Conservation (phyloP, 2,113 vertebrate species). For the Syrrhaptes paradoxus region DNA sequence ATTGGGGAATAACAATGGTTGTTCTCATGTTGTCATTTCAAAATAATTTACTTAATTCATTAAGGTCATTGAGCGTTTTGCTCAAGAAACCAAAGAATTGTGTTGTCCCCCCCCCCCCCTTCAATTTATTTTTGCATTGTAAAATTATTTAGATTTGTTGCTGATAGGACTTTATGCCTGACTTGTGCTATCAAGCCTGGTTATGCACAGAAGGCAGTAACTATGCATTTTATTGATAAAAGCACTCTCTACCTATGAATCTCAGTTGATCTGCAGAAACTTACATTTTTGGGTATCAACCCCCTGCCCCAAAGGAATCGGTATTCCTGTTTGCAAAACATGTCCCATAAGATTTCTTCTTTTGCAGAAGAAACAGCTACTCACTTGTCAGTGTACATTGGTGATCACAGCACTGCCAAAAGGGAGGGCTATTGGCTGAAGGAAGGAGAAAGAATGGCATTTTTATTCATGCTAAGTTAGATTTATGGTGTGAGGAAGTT, state of each 20-base stretch:
- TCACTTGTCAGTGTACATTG: neutral
- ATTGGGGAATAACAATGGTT: neutral
- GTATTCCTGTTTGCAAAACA: neutral
- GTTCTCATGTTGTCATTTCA: neutral
- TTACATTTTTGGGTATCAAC: neutral
- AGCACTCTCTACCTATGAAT: neutral
- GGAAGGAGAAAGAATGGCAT: neutral
- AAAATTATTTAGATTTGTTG: neutral
- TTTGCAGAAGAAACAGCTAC: neutral
- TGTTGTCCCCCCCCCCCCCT: rapidly evolving
- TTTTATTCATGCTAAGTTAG: neutral
- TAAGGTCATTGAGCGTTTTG: neutral
- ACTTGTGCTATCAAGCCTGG: neutral
- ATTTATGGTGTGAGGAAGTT: slow-evolving; percentile 11
- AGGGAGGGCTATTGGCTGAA: neutral
- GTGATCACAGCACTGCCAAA: neutral
- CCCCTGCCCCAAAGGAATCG: neutral
- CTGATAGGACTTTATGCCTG: neutral
- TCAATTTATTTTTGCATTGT: neutral
- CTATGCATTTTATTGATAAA: neutral
- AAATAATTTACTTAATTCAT: neutral
- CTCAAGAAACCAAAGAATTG: neutral
- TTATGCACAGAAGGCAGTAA: neutral
- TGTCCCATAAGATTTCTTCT: neutral
- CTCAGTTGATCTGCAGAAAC: neutral